A percentile compares a stretch with the other conserved stretches of the same genome.
phyloP scores from a whole-genome alignment of 2,797 vertebrate species.

The Sphaeramia orbicularis region DNA sequence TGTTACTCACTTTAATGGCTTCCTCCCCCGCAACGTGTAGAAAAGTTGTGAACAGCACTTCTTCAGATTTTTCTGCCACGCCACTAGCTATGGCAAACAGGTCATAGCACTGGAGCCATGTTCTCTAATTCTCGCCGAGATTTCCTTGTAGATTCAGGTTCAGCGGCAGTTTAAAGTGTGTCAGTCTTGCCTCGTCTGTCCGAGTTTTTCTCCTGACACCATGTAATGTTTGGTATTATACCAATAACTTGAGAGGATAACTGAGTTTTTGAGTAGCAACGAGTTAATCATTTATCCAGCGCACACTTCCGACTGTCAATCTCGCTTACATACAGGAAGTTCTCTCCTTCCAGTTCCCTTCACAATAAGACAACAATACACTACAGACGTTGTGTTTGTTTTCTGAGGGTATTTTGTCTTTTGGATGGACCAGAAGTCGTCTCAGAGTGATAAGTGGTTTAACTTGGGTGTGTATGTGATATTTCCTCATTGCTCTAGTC shows the following conservation, averaged over 20 bases:
- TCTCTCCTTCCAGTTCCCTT: too few species aligned
- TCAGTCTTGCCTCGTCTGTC: not conserved
- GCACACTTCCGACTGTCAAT: too few species aligned
- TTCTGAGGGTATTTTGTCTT: too few species aligned
- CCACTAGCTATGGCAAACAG: constrained; percentile 4
- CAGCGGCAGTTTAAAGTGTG: constrained; percentile 9
- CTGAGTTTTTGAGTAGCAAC: too few species aligned
- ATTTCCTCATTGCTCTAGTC: too few species aligned
- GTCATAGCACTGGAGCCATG: constrained; percentile 13
- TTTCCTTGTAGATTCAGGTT: constrained; percentile 7
- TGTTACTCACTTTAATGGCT: constrained; percentile 10
- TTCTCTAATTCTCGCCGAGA: constrained; percentile 22
- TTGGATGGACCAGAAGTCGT: too few species aligned
- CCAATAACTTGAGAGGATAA: too few species aligned
- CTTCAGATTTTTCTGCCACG: not conserved
- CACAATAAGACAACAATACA: too few species aligned
- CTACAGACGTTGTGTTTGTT: too few species aligned
- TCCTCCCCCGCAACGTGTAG: constrained; percentile 16
- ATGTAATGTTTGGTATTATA: not conserved
- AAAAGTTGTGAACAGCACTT: constrained; percentile 22
- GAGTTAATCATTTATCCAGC: not conserved
- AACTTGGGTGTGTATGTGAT: too few species aligned
- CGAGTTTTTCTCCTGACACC: not conserved
- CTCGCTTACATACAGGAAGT: too few species aligned
- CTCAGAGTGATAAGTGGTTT: too few species aligned